phyloP scores from a whole-genome alignment of 2,113 vertebrate species.

The Leptobrachium leishanense region DNA sequence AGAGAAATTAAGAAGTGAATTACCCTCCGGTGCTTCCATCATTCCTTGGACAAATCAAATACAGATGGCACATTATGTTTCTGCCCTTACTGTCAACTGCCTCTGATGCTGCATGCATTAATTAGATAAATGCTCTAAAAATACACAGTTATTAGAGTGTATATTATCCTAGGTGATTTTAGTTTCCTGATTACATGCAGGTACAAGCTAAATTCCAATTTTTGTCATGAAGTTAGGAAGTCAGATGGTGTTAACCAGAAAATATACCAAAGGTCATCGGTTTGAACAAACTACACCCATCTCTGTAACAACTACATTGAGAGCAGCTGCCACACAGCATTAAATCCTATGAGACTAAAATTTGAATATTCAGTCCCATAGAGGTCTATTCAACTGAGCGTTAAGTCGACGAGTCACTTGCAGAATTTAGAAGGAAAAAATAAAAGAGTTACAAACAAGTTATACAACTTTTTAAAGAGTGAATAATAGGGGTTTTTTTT shows the following conservation, averaged over 20 bases:
- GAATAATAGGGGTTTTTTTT: no score
- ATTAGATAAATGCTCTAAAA: constrained; percentile 75
- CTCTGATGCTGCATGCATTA: constrained; percentile 70
- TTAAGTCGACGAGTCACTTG: no score
- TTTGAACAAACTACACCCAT: neutral
- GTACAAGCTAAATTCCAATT: constrained; percentile 46
- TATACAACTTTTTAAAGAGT: no score
- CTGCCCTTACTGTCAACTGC: constrained; percentile 73
- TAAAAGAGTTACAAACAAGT: no score
- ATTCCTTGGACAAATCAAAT: constrained; percentile 71
- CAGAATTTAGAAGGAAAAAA: no score
- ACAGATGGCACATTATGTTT: constrained; percentile 72
- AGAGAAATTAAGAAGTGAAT: constrained; percentile 58
- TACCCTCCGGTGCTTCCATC: constrained; percentile 72
- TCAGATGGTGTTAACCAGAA: neutral
- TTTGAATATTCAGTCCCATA: no score
- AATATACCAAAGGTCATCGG: neutral
- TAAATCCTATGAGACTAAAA: no score
- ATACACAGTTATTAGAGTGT: constrained; percentile 66
- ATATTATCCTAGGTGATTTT: constrained; percentile 66
- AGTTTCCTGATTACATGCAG: constrained; percentile 66
- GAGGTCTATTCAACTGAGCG: no score
- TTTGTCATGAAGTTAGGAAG: neutral
- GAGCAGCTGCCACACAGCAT: no score
- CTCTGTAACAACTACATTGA: no score